Conservation (phyloP, 2,888 invertebrate species). For the Cheilosia vulpina region DNA sequence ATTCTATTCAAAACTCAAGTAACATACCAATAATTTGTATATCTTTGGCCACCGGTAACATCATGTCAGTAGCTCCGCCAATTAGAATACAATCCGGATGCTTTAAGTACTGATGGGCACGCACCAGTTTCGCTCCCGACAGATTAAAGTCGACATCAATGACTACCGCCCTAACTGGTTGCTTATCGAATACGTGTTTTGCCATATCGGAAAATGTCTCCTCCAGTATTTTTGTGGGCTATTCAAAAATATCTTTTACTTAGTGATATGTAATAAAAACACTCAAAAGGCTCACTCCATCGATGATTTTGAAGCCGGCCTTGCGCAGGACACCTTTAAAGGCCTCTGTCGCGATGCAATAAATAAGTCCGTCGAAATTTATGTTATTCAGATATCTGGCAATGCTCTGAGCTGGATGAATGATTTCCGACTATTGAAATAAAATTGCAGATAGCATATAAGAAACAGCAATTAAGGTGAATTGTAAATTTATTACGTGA, state of each 20-base stretch:
- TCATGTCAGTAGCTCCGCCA: conserved; percentile 83
- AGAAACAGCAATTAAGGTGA: not conserved
- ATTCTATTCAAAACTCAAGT: not conserved
- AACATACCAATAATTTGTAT: conserved; percentile 81
- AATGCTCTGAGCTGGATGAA: conserved; percentile 83
- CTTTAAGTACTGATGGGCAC: conserved; percentile 83
- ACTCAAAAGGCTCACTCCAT: conserved; percentile 80
- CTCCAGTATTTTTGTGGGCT: conserved; percentile 79
- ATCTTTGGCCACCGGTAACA: conserved; percentile 80
- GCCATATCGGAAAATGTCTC: conserved; percentile 77
- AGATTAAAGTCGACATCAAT: conserved; percentile 84
- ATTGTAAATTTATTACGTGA: conserved; percentile 66
- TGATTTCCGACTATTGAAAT: conserved; percentile 76
- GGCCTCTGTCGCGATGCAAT: conserved; percentile 81
- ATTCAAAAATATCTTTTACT: conserved; percentile 38
- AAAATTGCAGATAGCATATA: not conserved
- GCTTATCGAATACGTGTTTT: conserved; percentile 77
- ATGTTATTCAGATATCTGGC: conserved; percentile 84
- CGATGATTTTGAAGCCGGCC: conserved; percentile 83
- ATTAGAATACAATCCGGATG: conserved; percentile 83
- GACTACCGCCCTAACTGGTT: conserved; percentile 84
- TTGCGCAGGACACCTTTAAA: conserved; percentile 81
- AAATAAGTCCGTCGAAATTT: conserved; percentile 84
- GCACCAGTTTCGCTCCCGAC: conserved; percentile 83
- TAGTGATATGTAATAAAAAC: conserved; percentile 19